Base-by-base conservation (phyloP, 2,797 vertebrate species). In the Gymnocypris eckloni region DNA sequence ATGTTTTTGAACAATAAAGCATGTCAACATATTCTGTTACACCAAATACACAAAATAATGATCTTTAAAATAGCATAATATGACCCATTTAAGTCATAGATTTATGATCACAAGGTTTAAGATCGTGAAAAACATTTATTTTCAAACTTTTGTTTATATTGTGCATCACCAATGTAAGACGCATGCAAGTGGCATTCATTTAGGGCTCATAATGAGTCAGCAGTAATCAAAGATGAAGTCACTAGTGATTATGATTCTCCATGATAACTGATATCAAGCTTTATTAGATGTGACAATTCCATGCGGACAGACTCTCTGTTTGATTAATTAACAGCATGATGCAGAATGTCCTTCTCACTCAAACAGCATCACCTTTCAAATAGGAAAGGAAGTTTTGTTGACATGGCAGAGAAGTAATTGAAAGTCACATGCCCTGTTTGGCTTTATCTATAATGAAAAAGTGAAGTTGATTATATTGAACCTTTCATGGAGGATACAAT, bases 221-320 rank as follows among this genome's bases (percentile, higher is more conserved):
- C 25, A 50, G 48, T 33, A 52, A 48, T 75, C 56, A 48, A 25
- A 33, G 22, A 69, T 70, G 37, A 76, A 85, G 45, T 79, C 48
- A 85, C 16, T 76, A 20, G 13, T 59, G 81, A 78, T 45, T 1
- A 39, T 20, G 54, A 86, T 71, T 69, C 59, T 37, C 33, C 28
- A 16, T 22, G 82, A 84, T 67, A 75, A 75, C 37, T 13, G 41
- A 69, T 67, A 84, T 76, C 33, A 83, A 39, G 70, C 76, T 76
- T 52, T 45, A 86, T 70, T 41, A 59, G 50, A 86, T 70, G 54
- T 79, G 82, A 88, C 72, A 85, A 87, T 64, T 82, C 71, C 79
- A 82, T 54, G 76, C 3, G 25, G 79, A 66, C 54, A 77, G 45
- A 70, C 64, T 77, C 48, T 75, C 45, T 39, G 41, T 79, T 82